These are phyloP conservation scores for Gonioctena quinquepunctata DNA, from an alignment of 1,140 invertebrate genomes.

Conservation along the genomic window DNA sequence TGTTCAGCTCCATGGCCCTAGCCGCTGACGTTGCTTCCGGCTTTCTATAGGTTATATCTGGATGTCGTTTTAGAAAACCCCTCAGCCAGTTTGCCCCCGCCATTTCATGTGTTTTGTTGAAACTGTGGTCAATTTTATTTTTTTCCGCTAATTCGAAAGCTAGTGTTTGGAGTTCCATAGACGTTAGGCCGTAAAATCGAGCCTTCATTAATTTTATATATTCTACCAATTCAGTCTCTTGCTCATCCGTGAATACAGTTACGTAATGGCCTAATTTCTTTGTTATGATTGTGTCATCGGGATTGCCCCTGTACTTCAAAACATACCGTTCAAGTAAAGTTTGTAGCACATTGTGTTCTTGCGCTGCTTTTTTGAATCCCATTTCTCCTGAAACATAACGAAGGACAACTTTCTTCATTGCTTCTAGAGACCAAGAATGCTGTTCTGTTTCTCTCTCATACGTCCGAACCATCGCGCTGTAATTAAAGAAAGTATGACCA, in stretches of 20 bases:
- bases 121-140: slow-evolving; percentile 29
- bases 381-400: too few relatives aligned
- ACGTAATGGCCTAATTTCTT: slow-evolving; percentile 12
- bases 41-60: slow-evolving; percentile 42
- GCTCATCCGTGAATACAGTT: slow-evolving; percentile 20
- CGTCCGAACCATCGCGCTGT: too few relatives aligned
- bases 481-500: too few relatives aligned
- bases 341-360: too few relatives aligned
- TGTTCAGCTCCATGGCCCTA: slow-evolving; percentile 47
- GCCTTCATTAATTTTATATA: slow-evolving; percentile 30
- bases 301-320: too few relatives aligned
- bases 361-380: too few relatives aligned
- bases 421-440: too few relatives aligned
- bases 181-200: slow-evolving; percentile 30
- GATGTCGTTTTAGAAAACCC: slow-evolving; percentile 44
- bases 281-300: too few relatives aligned
- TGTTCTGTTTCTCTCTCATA: too few relatives aligned
- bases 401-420: too few relatives aligned
- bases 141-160: slow-evolving; percentile 31
- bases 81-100: slow-evolving; percentile 40
- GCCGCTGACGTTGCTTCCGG: slow-evolving; percentile 50
- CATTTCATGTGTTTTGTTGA: slow-evolving; percentile 29
- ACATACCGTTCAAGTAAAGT: too few relatives aligned
- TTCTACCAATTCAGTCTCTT: slow-evolving; percentile 25
- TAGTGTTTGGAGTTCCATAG: too few relatives aligned